Conservation (phyloP, 2,888 invertebrate genomes). For the Acanthoscelides obtectus region DNA sequence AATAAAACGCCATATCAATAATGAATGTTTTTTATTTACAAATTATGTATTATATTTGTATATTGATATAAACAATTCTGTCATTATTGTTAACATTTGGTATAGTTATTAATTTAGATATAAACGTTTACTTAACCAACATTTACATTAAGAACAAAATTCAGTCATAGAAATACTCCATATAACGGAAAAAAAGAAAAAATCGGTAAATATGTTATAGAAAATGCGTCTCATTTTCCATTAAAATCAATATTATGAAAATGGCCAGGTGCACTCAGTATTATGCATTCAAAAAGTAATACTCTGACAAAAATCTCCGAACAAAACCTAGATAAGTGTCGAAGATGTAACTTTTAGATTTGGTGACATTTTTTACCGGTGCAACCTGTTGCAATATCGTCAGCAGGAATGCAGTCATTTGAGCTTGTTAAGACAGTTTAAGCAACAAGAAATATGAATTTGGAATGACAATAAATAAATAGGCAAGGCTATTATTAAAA, state of each 20-base stretch:
- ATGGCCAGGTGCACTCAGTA: not conserved
- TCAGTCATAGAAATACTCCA: conserved; percentile 38
- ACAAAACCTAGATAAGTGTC: too few relatives aligned
- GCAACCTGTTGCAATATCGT: not conserved
- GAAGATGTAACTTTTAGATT: too few relatives aligned
- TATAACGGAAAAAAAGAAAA: conserved; percentile 4
- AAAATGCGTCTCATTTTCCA: not conserved
- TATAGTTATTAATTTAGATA: conserved; percentile 40
- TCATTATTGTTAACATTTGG: conserved; percentile 42
- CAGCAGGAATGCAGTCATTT: conserved; percentile 35
- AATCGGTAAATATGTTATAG: conserved; percentile 4
- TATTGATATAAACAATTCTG: conserved; percentile 37
- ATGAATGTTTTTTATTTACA: conserved; percentile 24
- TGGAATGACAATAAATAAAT: conserved; percentile 33
- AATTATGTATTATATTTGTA: conserved; percentile 29
- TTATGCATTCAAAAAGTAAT: not conserved
- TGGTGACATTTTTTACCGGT: not conserved
- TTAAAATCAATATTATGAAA: not conserved
- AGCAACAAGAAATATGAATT: conserved; percentile 23
- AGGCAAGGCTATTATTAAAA: conserved; percentile 17
- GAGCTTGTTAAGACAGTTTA: conserved; percentile 26
- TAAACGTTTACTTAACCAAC: conserved; percentile 36
- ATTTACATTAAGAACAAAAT: conserved; percentile 33
- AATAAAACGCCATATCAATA: not conserved
- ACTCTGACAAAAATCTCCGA: too few relatives aligned